phyloP scores from a whole-genome alignment of 2,113 vertebrate genomes.

The Pachycephala philippinensis region DNA sequence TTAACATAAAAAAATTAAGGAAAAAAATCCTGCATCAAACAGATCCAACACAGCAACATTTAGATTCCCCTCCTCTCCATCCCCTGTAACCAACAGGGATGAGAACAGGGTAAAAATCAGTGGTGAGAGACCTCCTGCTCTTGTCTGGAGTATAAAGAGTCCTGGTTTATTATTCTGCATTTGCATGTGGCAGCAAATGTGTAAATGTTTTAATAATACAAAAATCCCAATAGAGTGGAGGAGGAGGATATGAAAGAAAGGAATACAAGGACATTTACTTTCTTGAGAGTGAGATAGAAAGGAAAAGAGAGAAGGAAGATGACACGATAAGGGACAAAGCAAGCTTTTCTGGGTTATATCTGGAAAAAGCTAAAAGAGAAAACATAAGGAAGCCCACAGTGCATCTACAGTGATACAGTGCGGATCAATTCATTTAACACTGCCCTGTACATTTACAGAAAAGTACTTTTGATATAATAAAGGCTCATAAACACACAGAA shows the following conservation, averaged over 20 bases:
- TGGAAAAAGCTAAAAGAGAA: conserved; percentile 70
- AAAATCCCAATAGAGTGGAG: conserved; percentile 54
- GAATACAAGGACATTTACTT: conserved; percentile 53
- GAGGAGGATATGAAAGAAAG: conserved; percentile 42
- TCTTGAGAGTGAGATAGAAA: conserved; percentile 24
- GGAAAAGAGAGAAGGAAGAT: conserved; percentile 32
- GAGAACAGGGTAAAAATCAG: neutral
- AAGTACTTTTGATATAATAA: conserved; percentile 98
- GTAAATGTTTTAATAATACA: conserved; percentile 48
- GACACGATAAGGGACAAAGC: conserved; percentile 27
- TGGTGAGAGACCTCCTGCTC: conserved; percentile 34
- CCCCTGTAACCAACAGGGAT: neutral
- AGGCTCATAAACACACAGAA: conserved; percentile 95
- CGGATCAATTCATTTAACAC: conserved; percentile 98
- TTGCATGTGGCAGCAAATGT: conserved; percentile 59
- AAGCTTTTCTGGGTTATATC: conserved; percentile 60
- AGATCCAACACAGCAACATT: conserved; percentile 2
- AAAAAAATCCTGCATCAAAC: neutral
- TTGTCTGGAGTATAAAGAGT: conserved; percentile 17
- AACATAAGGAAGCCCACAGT: conserved; percentile 88
- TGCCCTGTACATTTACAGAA: conserved; percentile 96
- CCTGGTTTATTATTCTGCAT: conserved; percentile 38
- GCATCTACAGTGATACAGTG: conserved; percentile 78
- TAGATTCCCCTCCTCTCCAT: neutral
- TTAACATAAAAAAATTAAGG: conserved; percentile 12